Evolutionary conservation across 2,113 vertebrate species (phyloP).

Genomic region (Apodemus sylvaticus): DNA sequence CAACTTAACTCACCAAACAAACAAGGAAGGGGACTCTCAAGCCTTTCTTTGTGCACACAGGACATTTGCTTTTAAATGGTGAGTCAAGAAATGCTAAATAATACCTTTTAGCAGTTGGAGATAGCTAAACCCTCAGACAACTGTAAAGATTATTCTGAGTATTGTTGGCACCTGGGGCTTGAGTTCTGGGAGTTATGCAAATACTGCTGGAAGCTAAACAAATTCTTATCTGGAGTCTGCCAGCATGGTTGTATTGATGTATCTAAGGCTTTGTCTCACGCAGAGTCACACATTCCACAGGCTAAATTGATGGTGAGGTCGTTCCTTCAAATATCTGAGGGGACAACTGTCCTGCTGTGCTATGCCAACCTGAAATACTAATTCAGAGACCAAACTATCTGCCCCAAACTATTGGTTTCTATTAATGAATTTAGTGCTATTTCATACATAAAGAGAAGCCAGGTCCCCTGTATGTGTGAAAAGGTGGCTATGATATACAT

Average conservation of each 20-base stretch:
- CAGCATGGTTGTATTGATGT: conserved; percentile 10
- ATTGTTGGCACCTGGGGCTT: conserved; percentile 52
- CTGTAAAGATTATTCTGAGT: conserved; percentile 57
- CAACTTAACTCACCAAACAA: conserved; percentile 1
- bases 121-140: conserved; percentile 39
- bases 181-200: conserved; percentile 60
- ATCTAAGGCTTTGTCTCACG: conserved; percentile 36
- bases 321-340: conserved; percentile 48
- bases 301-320: conserved; percentile 42
- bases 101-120: conserved; percentile 24
- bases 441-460: background rate
- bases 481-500: background rate
- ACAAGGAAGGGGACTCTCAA: background rate
- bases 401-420: conserved; percentile 27
- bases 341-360: background rate
- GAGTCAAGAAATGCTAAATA: conserved; percentile 55
- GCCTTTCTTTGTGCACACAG: conserved; percentile 30
- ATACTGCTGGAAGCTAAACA: conserved; percentile 45
- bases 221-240: conserved; percentile 38
- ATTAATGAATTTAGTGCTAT: conserved; percentile 5
- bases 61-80: conserved; percentile 13
- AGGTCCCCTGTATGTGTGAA: background rate
- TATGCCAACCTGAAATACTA: conserved; percentile 29
- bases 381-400: conserved; percentile 9
- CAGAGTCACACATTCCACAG: conserved; percentile 8